These are phyloP conservation scores for Malthinus flaveolus DNA, from an alignment of 2,888 invertebrate species.

Conservation along the genomic window DNA sequence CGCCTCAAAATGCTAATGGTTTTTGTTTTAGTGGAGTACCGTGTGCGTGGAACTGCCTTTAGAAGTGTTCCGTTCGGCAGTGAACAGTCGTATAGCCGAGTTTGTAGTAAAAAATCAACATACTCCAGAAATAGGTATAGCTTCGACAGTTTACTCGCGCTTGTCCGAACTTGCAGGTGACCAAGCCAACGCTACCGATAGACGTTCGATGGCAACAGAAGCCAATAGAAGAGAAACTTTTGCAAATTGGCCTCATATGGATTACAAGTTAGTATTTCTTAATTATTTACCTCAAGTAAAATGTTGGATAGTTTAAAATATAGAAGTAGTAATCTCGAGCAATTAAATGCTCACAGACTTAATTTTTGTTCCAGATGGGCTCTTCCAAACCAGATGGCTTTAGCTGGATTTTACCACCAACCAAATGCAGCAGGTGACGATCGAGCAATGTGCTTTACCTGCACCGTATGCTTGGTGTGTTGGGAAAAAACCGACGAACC, in stretches of 20 bases:
- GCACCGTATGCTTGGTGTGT: constrained; percentile 91
- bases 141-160: constrained; percentile 86
- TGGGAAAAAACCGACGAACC: constrained; percentile 98
- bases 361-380: constrained; percentile 74
- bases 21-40: constrained; percentile 80
- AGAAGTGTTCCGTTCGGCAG: constrained; percentile 77
- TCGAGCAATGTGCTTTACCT: constrained; percentile 95
- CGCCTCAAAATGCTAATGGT: too few relatives aligned
- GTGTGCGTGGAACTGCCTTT: constrained; percentile 82
- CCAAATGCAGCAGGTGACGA: constrained; percentile 89
- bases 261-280: constrained; percentile 74
- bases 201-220: constrained; percentile 86
- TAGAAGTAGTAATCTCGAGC: too few relatives aligned
- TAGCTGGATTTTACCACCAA: constrained; percentile 95
- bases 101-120: constrained; percentile 80
- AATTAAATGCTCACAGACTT: not conserved
- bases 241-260: constrained; percentile 95
- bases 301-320: too few relatives aligned
- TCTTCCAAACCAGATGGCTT: constrained; percentile 93
- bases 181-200: constrained; percentile 56
- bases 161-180: constrained; percentile 72
- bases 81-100: constrained; percentile 78
- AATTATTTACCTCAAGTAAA: too few relatives aligned
- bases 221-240: constrained; percentile 89
- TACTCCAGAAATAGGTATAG: constrained; percentile 84